Percentiles rank a stretch among this genome's conserved stretches.
Conservation (phyloP, 2,113 vertebrate species). For the Nicator chloris region DNA sequence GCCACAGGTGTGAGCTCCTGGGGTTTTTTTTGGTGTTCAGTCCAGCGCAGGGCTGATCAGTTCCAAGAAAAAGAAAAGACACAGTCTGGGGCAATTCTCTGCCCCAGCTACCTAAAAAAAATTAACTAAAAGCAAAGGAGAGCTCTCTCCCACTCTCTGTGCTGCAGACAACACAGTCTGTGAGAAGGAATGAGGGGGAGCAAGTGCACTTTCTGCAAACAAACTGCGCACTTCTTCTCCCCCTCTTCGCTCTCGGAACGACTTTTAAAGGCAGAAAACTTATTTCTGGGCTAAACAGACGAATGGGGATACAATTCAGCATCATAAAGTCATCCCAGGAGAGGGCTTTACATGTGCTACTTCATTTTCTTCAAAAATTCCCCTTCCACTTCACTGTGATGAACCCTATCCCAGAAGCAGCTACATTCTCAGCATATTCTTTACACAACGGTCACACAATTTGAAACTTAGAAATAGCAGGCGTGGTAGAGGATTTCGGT, state of each 20-base stretch:
- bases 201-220: background rate
- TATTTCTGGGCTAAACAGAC: background rate
- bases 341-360: background rate
- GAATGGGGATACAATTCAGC: background rate
- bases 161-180: background rate
- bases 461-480: background rate
- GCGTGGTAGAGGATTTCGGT: background rate
- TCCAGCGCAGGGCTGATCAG: background rate
- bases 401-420: background rate
- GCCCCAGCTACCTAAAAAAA: background rate
- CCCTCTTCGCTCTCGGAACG: background rate
- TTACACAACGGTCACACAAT: background rate
- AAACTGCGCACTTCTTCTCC: rapidly evolving
- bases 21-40: background rate
- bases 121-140: background rate
- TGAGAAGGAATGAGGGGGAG: background rate
- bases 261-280: background rate
- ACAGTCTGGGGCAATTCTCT: background rate
- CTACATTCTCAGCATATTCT: background rate
- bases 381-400: background rate
- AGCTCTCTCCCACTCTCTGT: background rate
- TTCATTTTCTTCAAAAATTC: background rate
- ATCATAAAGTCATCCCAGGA: background rate
- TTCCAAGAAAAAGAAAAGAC: background rate
- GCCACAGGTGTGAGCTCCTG: background rate